Base-by-base conservation (phyloP, 2,888 invertebrate genomes). In the Colletes collaris region DNA sequence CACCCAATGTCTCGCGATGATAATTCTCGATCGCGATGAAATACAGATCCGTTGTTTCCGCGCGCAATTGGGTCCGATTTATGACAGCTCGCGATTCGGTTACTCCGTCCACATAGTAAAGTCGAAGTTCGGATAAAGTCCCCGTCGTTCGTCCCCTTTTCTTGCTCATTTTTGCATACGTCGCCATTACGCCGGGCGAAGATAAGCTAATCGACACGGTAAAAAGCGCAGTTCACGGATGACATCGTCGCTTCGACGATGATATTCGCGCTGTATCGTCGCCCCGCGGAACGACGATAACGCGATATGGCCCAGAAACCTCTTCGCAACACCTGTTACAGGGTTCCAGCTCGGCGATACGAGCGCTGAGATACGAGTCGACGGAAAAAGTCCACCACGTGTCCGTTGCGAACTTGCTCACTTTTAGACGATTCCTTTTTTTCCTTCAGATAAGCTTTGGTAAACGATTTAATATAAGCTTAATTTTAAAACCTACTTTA, bases 141-240 rank as follows among this genome's bases (percentile, higher is more conserved):
- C 52, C 27, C 68, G 79, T 63, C 73, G 56, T 70, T 79, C 73
- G 79, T 71, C 75, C 73, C 70, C 67, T 63, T 64, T 69, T 65
- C 71, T 56, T 67, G 79, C 70, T 73, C 71, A 68, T 62, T 78
- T 79, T 79, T 80, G 66, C 80, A 50, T 79, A 64, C 58, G 76
- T 46, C 76, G 80, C 83, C 84, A 80, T 84, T 87, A 88, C 82
- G 75, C 64, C 63, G 56, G 55, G 44, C 69, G 40, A 35, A 84
- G 87, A 88, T 89, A 89, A 88, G 86, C 85, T 90, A 88, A 90
- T 90, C 90, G 86, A 66, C 73, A 75, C 78, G 81, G 86, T 86
- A 90, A 88, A 87, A 82, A 84, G 70, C 76, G 82, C 78, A 77
- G 85, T 89, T 85, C 80, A 75, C 69, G 76, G 52, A 81, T 83